Base-by-base conservation (phyloP, 1,140 invertebrate species). In the Drosophila quadrilineata region DNA sequence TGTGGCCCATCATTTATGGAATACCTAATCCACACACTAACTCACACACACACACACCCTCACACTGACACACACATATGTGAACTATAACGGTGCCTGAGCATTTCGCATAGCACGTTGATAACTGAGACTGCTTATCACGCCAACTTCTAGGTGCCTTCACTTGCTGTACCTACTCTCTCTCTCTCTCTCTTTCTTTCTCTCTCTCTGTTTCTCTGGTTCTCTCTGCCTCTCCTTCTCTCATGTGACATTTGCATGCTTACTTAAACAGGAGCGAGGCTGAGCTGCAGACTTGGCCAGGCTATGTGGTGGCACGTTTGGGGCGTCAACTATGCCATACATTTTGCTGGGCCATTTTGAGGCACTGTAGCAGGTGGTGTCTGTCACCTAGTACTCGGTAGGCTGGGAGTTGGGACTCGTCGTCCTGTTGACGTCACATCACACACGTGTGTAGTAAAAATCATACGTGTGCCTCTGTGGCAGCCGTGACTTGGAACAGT, bases 211-310 rank as follows among this genome's bases (percentile, higher is more conserved):
- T 22, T 12, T 6, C 21, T 28, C 24, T 10, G 14, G 35, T 29
- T 26, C 38, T 50, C 26, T 24, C 3, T 3, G 16, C 16, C 5
- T 26, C 3, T 22, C 35, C 16, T 43, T n/a, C 17, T 24, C 46
- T 28, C 80, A 85, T 75, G 79, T 85, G 79, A 85, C 79, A 85
- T 85, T 85, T 86, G 79, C 79, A 85, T 85, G 79, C 79, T 86
- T 85, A 77, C 74, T 85, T 86, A 86, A 85, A 86, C 79, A 79
- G 79, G 71, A 77, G 75, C 70, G 38, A 26, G 49, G 48, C 58
- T 33, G 46, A 40, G 12, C 36, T 24, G 33, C 65, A 62, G n/a
- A n/a, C n/a, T n/a, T n/a, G n/a, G n/a, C 33, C 38, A 46, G 19
- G 59, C 21, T n/a, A n/a, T n/a, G n/a, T n/a, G n/a, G 48, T 59